A percentile compares a stretch with the other conserved stretches of the same genome.
Conservation (phyloP, 2,113 vertebrate species). For the Desmodus rotundus region DNA sequence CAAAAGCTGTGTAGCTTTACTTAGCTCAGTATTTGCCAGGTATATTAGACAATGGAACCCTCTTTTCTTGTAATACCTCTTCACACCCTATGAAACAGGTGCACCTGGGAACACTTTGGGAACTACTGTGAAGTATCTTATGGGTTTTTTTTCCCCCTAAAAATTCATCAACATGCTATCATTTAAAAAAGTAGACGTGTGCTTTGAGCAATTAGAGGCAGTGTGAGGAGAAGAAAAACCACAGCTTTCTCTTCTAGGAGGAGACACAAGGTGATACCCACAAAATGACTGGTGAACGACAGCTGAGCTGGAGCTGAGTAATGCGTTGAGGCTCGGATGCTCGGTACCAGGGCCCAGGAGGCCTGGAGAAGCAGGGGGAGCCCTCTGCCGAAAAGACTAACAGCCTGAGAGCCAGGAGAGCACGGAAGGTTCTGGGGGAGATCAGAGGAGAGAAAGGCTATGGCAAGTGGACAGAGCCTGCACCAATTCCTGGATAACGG, state of each 20-base stretch:
- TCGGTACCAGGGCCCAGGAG: not conserved
- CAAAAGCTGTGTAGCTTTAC: not conserved
- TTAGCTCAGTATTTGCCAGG: not conserved
- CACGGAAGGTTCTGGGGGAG: not conserved
- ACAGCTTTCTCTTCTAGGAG: not conserved
- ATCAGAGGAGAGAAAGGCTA: not conserved
- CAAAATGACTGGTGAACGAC: not conserved
- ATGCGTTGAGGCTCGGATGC: not conserved
- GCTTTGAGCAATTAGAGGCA: not conserved
- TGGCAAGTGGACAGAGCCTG: fast-evolving
- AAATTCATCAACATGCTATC: not conserved
- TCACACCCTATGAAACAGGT: not conserved
- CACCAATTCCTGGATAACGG: not conserved
- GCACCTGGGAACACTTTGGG: not conserved
- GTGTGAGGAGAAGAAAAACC: not conserved
- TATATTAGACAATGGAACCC: not conserved
- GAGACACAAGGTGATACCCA: fast-evolving
- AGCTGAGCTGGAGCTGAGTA: not conserved
- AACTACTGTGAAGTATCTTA: not conserved
- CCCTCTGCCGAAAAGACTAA: not conserved
- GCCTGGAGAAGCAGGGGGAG: not conserved
- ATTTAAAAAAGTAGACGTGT: not conserved
- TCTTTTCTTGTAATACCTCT: not conserved
- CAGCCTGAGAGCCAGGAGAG: not conserved
- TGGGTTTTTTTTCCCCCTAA: not conserved